Evolutionary conservation across 2,888 invertebrate genomes (phyloP).

Genomic region (Willowsia nigromaculata): DNA sequence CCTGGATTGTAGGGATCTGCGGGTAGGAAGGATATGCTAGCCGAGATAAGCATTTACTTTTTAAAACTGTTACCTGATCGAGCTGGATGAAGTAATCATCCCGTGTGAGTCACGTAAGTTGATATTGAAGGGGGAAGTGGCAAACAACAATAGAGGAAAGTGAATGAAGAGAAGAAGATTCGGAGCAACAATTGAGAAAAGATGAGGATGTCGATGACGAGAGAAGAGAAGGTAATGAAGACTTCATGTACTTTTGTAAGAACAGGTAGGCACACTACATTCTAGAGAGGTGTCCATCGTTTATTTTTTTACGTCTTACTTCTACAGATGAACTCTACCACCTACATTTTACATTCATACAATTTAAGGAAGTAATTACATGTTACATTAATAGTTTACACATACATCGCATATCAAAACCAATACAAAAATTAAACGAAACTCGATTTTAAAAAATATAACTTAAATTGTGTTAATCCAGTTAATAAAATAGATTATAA

Average conservation of each 20-base stretch:
- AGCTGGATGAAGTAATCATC: conserved; percentile 65
- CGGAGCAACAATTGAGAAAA: conserved; percentile 1
- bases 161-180: conserved; percentile 3
- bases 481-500: too few species aligned
- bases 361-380: neutral
- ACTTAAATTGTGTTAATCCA: too few species aligned
- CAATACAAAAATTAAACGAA: too few species aligned
- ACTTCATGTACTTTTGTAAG: conserved; percentile 35
- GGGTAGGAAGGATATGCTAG: too few species aligned
- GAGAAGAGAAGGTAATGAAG: neutral
- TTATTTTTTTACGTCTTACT: conserved; percentile 1
- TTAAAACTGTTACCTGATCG: conserved; percentile 59
- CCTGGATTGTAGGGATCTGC: too few species aligned
- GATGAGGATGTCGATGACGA: neutral
- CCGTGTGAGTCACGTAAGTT: conserved; percentile 17
- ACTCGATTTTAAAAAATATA: too few species aligned
- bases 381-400: neutral
- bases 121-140: neutral
- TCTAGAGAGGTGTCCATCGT: conserved; percentile 28
- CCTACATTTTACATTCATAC: conserved; percentile 17
- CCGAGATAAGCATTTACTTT: neutral
- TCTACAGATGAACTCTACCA: conserved; percentile 45
- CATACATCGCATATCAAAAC: neutral
- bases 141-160: conserved; percentile 40
- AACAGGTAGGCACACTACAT: conserved; percentile 40